A percentile compares a stretch with the other conserved stretches of the same genome.
These are phyloP conservation scores for Sinosuthora webbiana DNA, from an alignment of 2,113 vertebrate species.

Conservation along the genomic window DNA sequence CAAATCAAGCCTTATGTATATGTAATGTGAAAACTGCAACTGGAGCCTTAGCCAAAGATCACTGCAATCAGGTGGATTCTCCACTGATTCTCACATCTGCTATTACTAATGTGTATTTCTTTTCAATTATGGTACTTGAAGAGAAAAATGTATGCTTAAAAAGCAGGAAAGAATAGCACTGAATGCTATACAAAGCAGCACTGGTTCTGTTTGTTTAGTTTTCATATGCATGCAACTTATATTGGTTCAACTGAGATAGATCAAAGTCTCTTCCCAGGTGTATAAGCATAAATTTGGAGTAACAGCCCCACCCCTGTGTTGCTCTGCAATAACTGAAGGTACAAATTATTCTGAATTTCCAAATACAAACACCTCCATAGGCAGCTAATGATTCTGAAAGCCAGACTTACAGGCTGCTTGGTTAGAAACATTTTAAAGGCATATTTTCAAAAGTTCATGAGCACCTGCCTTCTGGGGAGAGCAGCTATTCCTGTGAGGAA, in stretches of 20 bases:
- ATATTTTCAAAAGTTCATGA: background rate
- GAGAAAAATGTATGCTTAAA: background rate
- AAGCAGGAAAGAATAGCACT: background rate
- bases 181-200: background rate
- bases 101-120: background rate
- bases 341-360: constrained; percentile 4
- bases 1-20: background rate
- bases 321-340: background rate
- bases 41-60: background rate
- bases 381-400: background rate
- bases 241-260: background rate
- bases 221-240: background rate
- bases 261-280: constrained; percentile 25
- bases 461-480: background rate
- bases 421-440: background rate
- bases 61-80: background rate
- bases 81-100: background rate
- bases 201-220: constrained; percentile 16
- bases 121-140: background rate
- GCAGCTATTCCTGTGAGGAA: background rate
- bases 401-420: background rate
- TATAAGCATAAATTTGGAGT: background rate
- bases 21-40: background rate
- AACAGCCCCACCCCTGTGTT: background rate
- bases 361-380: background rate